These are phyloP conservation scores for Aphodius sticticus DNA, from an alignment of 2,888 invertebrate genomes.

Conservation along the genomic window DNA sequence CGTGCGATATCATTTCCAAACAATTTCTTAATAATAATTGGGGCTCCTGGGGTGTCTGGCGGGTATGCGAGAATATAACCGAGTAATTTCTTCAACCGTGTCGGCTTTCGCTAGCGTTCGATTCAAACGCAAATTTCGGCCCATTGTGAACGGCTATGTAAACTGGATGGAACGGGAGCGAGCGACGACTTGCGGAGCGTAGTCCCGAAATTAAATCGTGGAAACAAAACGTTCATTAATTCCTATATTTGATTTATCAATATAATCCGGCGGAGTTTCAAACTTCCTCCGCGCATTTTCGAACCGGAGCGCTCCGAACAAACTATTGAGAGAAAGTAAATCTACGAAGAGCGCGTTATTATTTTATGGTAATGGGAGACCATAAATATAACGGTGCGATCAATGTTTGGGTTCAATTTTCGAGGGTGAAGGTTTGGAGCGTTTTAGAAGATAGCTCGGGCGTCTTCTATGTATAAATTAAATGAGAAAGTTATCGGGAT, in stretches of 20 bases:
- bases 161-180: background rate
- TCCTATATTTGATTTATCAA: conserved; percentile 19
- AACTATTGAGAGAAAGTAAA: background rate
- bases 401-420: background rate
- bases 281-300: conserved; percentile 6
- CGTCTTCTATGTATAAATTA: no score
- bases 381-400: background rate
- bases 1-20: background rate
- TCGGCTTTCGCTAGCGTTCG: background rate
- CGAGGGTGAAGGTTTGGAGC: background rate
- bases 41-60: background rate
- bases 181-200: background rate
- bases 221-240: conserved; percentile 18
- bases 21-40: background rate
- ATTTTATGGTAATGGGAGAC: background rate
- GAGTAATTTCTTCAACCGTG: background rate
- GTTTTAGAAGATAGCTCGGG: no score
- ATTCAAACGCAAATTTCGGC: background rate
- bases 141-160: background rate
- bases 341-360: background rate
- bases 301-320: background rate
- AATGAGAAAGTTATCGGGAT: no score
- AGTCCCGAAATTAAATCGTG: conserved; percentile 6
- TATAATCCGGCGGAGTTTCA: conserved; percentile 8
- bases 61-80: background rate